Conservation (phyloP, 2,797 vertebrate genomes). For the Acanthis flammea region DNA sequence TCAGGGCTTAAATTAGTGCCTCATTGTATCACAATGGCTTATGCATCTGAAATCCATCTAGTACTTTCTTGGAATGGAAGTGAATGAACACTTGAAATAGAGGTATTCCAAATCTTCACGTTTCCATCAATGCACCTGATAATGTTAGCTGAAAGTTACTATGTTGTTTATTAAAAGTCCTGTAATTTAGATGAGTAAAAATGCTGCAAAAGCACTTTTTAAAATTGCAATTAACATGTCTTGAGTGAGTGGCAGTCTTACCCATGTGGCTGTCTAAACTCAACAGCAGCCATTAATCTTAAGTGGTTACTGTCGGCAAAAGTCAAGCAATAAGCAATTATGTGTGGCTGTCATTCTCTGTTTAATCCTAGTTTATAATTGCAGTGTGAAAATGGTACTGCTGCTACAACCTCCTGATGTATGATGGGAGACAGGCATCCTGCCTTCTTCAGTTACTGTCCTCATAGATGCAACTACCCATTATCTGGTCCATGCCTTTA, state of each 20-base stretch:
- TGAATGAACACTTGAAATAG: constrained; percentile 67
- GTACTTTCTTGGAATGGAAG: constrained; percentile 27
- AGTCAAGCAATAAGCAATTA: not conserved
- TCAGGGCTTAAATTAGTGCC: constrained; percentile 11
- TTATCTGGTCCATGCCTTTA: not conserved
- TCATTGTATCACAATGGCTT: constrained; percentile 6
- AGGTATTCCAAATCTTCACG: not conserved
- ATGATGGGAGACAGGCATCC: not conserved
- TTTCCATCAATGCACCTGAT: not conserved
- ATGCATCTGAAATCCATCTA: constrained; percentile 18
- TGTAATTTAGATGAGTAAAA: not conserved
- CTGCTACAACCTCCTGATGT: not conserved
- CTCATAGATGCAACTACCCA: not conserved
- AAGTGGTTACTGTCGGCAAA: not conserved
- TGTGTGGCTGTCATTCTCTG: not conserved
- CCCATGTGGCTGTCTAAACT: not conserved
- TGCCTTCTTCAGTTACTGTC: not conserved
- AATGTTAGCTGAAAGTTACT: not conserved
- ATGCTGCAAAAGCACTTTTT: not conserved
- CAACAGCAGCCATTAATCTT: not conserved
- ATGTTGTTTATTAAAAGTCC: not conserved
- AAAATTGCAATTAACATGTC: not conserved
- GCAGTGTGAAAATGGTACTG: not conserved
- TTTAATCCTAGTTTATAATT: not conserved
- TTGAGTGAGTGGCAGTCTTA: not conserved